Evolutionary conservation across 1,140 invertebrate species (phyloP).

Genomic region (Leptopilina boulardi): DNA sequence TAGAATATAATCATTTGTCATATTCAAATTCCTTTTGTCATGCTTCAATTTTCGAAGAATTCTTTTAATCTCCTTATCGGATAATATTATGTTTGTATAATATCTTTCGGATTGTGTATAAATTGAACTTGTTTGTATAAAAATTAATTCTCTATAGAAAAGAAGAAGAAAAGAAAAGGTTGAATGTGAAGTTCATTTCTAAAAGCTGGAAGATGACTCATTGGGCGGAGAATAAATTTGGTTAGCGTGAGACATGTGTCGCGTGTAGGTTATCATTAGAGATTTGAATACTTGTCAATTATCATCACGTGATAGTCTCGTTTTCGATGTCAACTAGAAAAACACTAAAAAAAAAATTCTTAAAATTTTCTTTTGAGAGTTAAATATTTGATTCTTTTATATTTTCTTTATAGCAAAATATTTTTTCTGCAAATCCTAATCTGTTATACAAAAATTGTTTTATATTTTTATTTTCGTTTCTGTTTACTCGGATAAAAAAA

Average conservation of each 20-base stretch:
- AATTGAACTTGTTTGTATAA: too few relatives aligned
- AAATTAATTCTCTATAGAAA: background rate
- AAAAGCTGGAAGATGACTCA: background rate
- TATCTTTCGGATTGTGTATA: too few relatives aligned
- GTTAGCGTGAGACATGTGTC: conserved; percentile 16
- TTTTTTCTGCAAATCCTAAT: background rate
- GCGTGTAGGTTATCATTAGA: conserved; percentile 15
- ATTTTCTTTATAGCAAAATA: too few relatives aligned
- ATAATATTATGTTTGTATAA: too few relatives aligned
- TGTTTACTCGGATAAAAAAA: background rate
- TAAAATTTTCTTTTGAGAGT: background rate
- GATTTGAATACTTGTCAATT: conserved; percentile 24
- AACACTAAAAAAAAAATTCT: background rate
- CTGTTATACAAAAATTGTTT: too few relatives aligned
- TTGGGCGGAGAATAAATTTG: background rate
- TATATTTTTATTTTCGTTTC: background rate
- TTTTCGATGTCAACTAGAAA: background rate
- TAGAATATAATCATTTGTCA: too few relatives aligned
- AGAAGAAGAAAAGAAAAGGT: background rate
- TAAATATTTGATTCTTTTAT: too few relatives aligned
- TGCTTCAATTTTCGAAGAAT: too few relatives aligned
- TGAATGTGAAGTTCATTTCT: background rate
- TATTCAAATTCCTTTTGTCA: too few relatives aligned
- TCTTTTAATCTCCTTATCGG: too few relatives aligned
- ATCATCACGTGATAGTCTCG: conserved; percentile 5